Conservation (phyloP, 2,113 vertebrate genomes). For the Cairina moschata region DNA sequence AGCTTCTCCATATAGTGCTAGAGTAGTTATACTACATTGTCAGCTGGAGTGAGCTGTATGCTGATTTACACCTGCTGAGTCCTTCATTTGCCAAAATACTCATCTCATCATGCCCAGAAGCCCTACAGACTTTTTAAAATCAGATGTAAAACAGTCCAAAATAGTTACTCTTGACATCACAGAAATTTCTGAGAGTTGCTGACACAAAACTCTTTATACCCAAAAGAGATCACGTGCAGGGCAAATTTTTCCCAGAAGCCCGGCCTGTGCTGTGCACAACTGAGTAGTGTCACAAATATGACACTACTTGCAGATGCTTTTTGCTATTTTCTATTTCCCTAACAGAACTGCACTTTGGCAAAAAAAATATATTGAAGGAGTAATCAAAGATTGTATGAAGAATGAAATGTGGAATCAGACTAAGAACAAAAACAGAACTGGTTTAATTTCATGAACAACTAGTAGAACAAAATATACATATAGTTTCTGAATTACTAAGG, state of each 20-base stretch:
- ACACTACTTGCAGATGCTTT: background rate
- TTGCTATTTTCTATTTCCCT: constrained; percentile 3
- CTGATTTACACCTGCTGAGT: background rate
- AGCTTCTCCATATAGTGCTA: background rate
- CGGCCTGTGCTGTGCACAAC: background rate
- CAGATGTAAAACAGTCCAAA: background rate
- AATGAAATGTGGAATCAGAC: constrained; percentile 18
- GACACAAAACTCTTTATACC: background rate
- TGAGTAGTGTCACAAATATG: background rate
- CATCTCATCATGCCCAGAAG: background rate
- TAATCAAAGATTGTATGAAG: background rate
- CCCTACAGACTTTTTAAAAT: background rate
- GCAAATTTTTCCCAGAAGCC: background rate
- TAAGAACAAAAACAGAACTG: background rate
- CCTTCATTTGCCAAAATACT: constrained; percentile 6
- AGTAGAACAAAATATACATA: background rate
- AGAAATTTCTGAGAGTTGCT: background rate
- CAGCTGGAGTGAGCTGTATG: background rate
- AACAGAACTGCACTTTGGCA: background rate
- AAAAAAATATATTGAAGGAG: background rate
- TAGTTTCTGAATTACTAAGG: background rate
- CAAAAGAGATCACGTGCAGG: background rate
- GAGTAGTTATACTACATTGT: background rate
- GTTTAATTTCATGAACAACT: background rate
- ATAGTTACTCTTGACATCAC: background rate